phyloP scores from a whole-genome alignment of 2,797 vertebrate species.

The Gallinago stenura region DNA sequence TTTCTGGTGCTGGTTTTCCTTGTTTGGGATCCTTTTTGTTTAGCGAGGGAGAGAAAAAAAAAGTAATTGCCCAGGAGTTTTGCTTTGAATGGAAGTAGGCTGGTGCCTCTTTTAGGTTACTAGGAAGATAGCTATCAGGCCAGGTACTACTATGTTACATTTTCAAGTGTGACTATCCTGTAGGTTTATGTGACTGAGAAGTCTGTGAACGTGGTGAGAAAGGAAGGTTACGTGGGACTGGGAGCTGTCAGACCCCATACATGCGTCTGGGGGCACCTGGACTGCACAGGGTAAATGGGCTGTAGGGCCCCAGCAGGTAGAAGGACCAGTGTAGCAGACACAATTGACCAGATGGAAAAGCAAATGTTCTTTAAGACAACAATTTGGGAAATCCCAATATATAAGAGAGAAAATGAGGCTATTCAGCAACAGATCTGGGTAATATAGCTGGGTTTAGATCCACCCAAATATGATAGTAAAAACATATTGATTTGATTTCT shows the following conservation, averaged over 20 bases:
- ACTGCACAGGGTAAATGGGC: neutral
- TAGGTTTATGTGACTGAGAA: neutral
- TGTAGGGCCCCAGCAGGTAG: rapidly evolving
- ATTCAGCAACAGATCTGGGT: neutral
- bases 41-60: neutral
- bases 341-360: neutral
- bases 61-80: neutral
- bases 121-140: neutral
- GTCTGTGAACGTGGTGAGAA: neutral
- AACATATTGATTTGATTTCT: neutral
- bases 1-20: neutral
- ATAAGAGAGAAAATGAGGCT: neutral
- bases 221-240: neutral
- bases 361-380: neutral
- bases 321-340: neutral
- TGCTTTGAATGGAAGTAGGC: neutral
- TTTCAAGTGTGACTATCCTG: neutral
- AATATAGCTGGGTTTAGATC: neutral
- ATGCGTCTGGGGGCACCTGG: neutral
- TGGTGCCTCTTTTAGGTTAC: neutral
- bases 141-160: neutral
- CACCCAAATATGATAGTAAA: neutral
- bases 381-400: neutral
- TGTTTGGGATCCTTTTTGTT: neutral
- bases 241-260: neutral